These are phyloP conservation scores for Aspidiotus destructor DNA, from an alignment of 2,888 invertebrate genomes.

Conservation along the genomic window DNA sequence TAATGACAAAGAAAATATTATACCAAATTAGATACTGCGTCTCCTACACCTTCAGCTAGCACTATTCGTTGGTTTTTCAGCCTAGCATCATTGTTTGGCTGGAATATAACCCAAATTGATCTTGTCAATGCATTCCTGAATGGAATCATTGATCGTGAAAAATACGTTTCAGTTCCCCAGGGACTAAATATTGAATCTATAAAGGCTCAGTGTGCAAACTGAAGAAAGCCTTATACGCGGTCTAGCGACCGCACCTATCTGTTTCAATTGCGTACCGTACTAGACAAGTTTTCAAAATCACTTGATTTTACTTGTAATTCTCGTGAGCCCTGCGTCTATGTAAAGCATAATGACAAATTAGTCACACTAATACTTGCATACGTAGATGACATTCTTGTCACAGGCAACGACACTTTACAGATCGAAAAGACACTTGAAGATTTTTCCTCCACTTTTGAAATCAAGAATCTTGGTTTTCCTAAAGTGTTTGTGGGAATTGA, in stretches of 20 bases:
- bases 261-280: slow-evolving; percentile 14
- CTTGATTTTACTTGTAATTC: background rate
- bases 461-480: background rate
- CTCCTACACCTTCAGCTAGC: background rate
- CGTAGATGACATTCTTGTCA: background rate
- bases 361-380: background rate
- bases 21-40: slow-evolving; percentile 2
- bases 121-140: slow-evolving; percentile 37
- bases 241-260: slow-evolving; percentile 5
- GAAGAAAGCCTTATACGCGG: slow-evolving; percentile 17
- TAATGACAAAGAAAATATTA: slow-evolving; percentile 29
- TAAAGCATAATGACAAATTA: background rate
- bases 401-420: background rate
- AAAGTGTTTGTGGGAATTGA: background rate
- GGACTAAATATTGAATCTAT: slow-evolving; percentile 29
- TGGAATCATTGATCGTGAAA: slow-evolving; percentile 35
- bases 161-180: slow-evolving; percentile 35
- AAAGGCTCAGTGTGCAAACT: slow-evolving; percentile 9
- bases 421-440: background rate
- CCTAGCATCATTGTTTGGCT: slow-evolving; percentile 9
- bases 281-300: background rate
- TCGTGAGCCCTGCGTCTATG: slow-evolving; percentile 3
- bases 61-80: slow-evolving; percentile 6
- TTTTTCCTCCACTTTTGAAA: background rate
- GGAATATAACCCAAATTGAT: slow-evolving; percentile 14